Evolutionary conservation across 2,888 invertebrate species (phyloP).

Genomic region (Apamea epomidion): DNA sequence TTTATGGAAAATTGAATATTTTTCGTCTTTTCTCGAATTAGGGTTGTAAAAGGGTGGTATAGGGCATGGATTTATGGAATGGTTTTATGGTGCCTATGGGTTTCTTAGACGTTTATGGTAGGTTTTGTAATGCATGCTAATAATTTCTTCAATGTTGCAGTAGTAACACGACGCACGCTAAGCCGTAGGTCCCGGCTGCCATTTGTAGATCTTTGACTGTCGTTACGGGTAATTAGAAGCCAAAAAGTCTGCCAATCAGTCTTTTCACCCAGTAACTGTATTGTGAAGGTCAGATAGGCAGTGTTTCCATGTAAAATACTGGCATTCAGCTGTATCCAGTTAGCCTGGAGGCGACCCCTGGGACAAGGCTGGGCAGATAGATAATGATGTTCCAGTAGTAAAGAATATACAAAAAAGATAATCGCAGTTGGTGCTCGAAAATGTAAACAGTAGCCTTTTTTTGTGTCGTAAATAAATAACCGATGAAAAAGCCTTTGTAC

Average conservation of each 20-base stretch:
- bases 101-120: constrained; percentile 14
- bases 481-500: background rate
- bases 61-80: constrained; percentile 25
- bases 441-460: background rate
- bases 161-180: too few relatives aligned
- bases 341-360: background rate
- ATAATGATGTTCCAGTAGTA: background rate
- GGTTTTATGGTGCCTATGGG: constrained; percentile 49
- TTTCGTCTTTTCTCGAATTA: constrained; percentile 31
- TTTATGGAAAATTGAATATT: constrained; percentile 60
- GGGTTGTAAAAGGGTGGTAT: constrained; percentile 52
- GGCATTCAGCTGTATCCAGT: background rate
- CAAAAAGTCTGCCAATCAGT: background rate
- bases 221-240: background rate
- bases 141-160: background rate
- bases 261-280: background rate
- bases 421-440: background rate
- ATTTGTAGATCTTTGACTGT: background rate
- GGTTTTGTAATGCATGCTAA: constrained; percentile 47
- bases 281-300: background rate
- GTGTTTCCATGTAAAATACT: background rate
- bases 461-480: background rate
- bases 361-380: background rate
- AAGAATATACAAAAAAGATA: background rate
- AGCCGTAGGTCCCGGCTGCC: too few relatives aligned